Evolutionary conservation across 2,888 invertebrate species (phyloP).

Genomic region (Chalcis sispes): DNA sequence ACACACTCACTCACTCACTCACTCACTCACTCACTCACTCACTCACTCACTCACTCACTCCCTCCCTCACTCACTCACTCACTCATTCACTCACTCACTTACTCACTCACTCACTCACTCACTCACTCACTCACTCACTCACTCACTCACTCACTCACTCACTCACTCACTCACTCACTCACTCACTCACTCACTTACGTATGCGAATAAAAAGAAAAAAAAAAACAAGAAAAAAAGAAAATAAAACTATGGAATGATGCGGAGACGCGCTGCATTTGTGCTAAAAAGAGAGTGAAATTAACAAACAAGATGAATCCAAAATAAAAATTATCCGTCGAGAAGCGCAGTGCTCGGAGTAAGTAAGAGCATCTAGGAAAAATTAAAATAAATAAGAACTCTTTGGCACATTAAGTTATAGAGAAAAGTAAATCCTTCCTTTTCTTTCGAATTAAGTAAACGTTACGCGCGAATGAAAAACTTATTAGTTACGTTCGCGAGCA

Average conservation of each 20-base stretch:
- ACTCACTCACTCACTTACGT: conserved; percentile 8
- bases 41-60: conserved; percentile 18
- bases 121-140: conserved; percentile 2
- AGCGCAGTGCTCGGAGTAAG: conserved; percentile 39
- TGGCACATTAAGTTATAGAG: conserved; percentile 17
- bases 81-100: not conserved
- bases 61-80: conserved; percentile 14
- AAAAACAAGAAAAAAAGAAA: not conserved
- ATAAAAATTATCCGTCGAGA: conserved; percentile 10
- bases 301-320: not conserved
- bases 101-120: conserved; percentile 24
- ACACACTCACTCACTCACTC: conserved; percentile 25
- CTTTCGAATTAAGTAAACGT: conserved; percentile 32
- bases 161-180: conserved; percentile 11
- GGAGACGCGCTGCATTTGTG: conserved; percentile 36
- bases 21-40: conserved; percentile 2
- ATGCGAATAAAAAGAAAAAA: conserved; percentile 21
- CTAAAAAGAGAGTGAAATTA: conserved; percentile 23
- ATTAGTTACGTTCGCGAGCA: conserved; percentile 36
- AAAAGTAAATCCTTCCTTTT: conserved; percentile 47
- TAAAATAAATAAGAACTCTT: conserved; percentile 46
- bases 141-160: conserved; percentile 18
- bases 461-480: conserved; percentile 33
- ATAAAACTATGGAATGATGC: conserved; percentile 7
- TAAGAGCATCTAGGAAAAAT: conserved; percentile 39